These are phyloP conservation scores for Drosophila kepulauana DNA, from an alignment of 1,140 invertebrate genomes.

Conservation along the genomic window DNA sequence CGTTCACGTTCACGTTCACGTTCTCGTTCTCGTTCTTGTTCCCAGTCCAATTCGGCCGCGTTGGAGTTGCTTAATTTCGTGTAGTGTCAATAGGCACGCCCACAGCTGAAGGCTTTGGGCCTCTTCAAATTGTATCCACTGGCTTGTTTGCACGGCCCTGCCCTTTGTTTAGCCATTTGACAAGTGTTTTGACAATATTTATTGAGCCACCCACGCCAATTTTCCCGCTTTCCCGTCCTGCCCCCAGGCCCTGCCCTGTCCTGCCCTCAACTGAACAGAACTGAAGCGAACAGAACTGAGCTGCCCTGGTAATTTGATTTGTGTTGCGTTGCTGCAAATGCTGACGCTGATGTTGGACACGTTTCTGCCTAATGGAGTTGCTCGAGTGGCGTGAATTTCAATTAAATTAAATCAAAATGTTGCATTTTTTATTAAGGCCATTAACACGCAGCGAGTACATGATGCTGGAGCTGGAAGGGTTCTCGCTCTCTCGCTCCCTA, in stretches of 20 bases:
- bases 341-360: constrained; percentile 71
- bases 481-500: constrained; percentile 33
- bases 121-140: constrained; percentile 40
- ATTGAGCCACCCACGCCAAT: constrained; percentile 55
- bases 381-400: constrained; percentile 83
- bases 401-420: constrained; percentile 84
- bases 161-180: constrained; percentile 79
- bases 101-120: constrained; percentile 34
- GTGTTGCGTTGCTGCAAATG: constrained; percentile 59
- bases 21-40: neutral
- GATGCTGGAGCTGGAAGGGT: constrained; percentile 44
- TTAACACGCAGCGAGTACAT: constrained; percentile 55
- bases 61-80: constrained; percentile 48
- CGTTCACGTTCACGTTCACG: constrained; percentile 47
- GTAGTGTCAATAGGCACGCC: constrained; percentile 66
- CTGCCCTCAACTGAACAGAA: neutral
- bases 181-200: constrained; percentile 84
- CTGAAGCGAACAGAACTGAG: neutral
- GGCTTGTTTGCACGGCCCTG: constrained; percentile 36
- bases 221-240: neutral
- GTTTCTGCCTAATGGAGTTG: constrained; percentile 83
- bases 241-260: neutral
- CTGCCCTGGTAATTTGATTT: constrained; percentile 72
- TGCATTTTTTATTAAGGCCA: constrained; percentile 83
- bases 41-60: neutral